A percentile compares a stretch with the other conserved stretches of the same genome.
phyloP scores from a whole-genome alignment of 2,113 vertebrate species.

The Zosterops pallidus region DNA sequence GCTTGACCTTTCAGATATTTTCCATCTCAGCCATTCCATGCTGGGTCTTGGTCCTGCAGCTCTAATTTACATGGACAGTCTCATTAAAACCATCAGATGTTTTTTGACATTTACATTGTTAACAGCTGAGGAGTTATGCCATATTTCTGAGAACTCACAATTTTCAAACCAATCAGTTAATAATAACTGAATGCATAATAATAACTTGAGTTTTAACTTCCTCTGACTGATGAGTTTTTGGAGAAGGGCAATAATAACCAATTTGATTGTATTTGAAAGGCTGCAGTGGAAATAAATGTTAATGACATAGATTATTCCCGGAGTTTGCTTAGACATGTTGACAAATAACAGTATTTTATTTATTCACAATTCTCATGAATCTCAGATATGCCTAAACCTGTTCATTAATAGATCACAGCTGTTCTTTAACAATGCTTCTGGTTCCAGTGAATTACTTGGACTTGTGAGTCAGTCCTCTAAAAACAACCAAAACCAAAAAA shows the following conservation, averaged over 20 bases:
- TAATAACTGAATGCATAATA: neutral
- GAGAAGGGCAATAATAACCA: neutral
- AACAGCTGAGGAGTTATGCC: neutral
- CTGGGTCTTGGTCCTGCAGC: neutral
- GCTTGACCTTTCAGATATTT: neutral
- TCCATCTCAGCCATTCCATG: neutral
- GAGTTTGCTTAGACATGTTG: neutral
- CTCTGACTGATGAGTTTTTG: neutral
- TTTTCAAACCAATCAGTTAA: neutral
- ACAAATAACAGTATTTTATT: conserved; percentile 25
- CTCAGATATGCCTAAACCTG: conserved; percentile 35
- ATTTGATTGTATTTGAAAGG: neutral
- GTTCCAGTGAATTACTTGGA: neutral
- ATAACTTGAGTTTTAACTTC: neutral
- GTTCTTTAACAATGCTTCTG: neutral
- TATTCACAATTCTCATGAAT: neutral
- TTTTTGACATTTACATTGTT: neutral
- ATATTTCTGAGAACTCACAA: neutral
- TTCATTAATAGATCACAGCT: conserved; percentile 17
- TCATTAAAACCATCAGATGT: neutral
- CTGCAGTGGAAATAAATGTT: neutral
- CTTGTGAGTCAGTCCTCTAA: neutral
- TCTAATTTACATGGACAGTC: neutral
- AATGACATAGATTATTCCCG: neutral
- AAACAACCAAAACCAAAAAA: neutral